Percentiles rank a stretch among this genome's conserved stretches.
These are phyloP conservation scores for Hyposoter didymator DNA, from an alignment of 2,888 invertebrate genomes.

Conservation along the genomic window DNA sequence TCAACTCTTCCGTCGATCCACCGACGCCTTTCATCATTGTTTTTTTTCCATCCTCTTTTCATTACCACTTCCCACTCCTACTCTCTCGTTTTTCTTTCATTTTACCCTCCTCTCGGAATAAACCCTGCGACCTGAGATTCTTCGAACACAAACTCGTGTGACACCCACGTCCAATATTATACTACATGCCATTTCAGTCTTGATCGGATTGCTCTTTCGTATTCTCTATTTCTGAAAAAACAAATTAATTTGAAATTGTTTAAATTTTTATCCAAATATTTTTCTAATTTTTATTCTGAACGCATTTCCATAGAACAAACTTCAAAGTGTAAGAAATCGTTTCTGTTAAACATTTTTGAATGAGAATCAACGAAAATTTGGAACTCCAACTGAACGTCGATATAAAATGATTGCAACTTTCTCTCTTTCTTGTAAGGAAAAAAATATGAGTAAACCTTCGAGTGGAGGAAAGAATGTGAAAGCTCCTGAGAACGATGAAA, in stretches of 20 bases:
- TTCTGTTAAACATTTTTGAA: not conserved
- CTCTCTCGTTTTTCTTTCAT: slow-evolving; percentile 7
- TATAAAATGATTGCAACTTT: not conserved
- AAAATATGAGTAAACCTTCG: not conserved
- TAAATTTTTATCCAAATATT: too few relatives aligned
- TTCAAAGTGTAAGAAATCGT: too few relatives aligned
- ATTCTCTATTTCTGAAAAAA: too few relatives aligned
- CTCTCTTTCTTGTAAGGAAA: not conserved
- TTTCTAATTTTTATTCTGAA: too few relatives aligned
- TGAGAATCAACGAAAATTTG: not conserved
- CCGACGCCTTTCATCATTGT: slow-evolving; percentile 41
- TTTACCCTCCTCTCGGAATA: not conserved
- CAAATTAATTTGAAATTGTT: too few relatives aligned
- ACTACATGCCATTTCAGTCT: not conserved
- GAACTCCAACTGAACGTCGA: not conserved
- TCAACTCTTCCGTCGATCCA: slow-evolving; percentile 43
- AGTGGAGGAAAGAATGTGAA: not conserved
- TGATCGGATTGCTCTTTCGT: too few relatives aligned
- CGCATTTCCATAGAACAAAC: too few relatives aligned
- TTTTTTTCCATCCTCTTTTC: slow-evolving; percentile 38
- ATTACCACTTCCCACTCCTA: slow-evolving; percentile 36
- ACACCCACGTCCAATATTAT: not conserved
- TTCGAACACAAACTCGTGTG: not conserved
- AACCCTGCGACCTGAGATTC: not conserved
- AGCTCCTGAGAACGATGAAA: not conserved